These are phyloP conservation scores for Pangasius larnaudii DNA, from an alignment of 2,797 vertebrate genomes.

Conservation along the genomic window DNA sequence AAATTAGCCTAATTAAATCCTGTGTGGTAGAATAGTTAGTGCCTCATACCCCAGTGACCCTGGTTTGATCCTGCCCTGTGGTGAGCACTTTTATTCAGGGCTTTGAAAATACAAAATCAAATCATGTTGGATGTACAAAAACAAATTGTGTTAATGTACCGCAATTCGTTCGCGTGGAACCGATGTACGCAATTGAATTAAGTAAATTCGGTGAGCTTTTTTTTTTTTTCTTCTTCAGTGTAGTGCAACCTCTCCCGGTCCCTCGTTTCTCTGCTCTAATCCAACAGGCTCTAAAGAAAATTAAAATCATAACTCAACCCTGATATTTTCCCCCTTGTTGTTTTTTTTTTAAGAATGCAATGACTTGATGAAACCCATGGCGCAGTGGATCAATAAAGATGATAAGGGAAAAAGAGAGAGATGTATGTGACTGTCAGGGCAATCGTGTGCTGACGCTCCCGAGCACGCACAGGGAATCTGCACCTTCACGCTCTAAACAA, in stretches of 20 bases:
- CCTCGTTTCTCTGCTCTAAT: slow-evolving; percentile 38
- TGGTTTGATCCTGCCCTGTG: background rate
- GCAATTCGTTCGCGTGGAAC: background rate
- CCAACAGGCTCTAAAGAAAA: slow-evolving; percentile 36
- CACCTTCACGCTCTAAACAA: slow-evolving; percentile 35
- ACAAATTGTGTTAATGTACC: background rate
- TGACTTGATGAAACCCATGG: slow-evolving; percentile 7
- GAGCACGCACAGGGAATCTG: slow-evolving; percentile 12
- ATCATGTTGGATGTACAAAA: background rate
- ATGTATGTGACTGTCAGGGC: slow-evolving; percentile 44
- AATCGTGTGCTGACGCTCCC: slow-evolving; percentile 1
- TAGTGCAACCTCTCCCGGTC: background rate
- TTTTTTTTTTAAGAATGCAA: slow-evolving; percentile 27
- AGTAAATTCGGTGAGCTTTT: background rate
- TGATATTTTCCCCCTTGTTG: slow-evolving; percentile 9
- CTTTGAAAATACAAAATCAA: background rate
- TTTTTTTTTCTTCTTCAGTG: background rate
- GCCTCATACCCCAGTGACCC: background rate
- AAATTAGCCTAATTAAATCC: background rate
- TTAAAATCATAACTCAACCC: slow-evolving; percentile 51
- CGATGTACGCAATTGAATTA: background rate
- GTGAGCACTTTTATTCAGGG: background rate
- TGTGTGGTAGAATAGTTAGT: background rate
- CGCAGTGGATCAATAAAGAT: slow-evolving; percentile 53
- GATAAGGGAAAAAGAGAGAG: background rate